Percentiles rank a stretch among this genome's conserved stretches.
phyloP scores from a whole-genome alignment of 2,113 vertebrate genomes.

The Coptodon rendalli region DNA sequence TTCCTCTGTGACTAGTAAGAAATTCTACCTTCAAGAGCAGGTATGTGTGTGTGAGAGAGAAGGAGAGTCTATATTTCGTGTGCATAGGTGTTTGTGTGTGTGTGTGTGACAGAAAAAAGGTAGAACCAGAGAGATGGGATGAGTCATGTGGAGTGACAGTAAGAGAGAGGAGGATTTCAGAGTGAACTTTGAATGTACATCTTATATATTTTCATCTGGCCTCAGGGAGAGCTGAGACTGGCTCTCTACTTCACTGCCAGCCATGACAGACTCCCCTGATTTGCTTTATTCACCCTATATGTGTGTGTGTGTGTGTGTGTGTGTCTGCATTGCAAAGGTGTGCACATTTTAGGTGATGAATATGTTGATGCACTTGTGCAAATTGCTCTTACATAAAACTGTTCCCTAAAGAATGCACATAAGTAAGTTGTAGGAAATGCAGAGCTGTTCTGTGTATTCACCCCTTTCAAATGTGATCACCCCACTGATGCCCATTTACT shows the following conservation, averaged over 20 bases:
- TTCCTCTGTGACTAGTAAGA: slow-evolving; percentile 26
- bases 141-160: slow-evolving; percentile 49
- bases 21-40: slow-evolving; percentile 5
- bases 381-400: neutral
- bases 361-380: neutral
- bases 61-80: neutral
- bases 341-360: neutral
- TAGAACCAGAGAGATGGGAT: slow-evolving; percentile 17
- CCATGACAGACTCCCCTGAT: slow-evolving; percentile 33
- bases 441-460: neutral
- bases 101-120: neutral
- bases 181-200: slow-evolving; percentile 49
- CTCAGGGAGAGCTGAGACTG: slow-evolving; percentile 28
- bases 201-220: slow-evolving; percentile 59
- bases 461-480: neutral
- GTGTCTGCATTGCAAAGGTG: neutral
- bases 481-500: neutral
- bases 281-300: slow-evolving; percentile 17
- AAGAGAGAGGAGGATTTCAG: slow-evolving; percentile 28
- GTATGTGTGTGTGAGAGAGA: neutral
- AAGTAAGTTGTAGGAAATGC: neutral
- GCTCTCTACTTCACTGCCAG: slow-evolving; percentile 31
- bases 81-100: neutral
- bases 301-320: neutral
- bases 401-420: neutral